phyloP scores from a whole-genome alignment of 1,140 invertebrate species.

The Calliphora vicina region DNA sequence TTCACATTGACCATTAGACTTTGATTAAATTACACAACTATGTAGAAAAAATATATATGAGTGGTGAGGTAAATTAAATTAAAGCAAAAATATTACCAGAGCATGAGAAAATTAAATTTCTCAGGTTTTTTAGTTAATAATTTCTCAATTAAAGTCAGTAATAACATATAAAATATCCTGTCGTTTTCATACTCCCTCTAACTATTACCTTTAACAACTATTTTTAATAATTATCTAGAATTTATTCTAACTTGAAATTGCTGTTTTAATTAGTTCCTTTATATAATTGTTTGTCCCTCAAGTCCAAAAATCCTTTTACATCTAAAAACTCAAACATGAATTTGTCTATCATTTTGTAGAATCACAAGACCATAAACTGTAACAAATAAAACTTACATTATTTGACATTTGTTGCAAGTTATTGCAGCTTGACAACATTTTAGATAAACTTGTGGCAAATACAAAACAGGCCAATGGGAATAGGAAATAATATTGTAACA shows the following conservation, averaged over 20 bases:
- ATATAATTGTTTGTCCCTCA: background rate
- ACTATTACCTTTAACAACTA: background rate
- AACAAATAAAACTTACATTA: background rate
- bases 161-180: too few species aligned
- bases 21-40: conserved; percentile 9
- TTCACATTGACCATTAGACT: background rate
- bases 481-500: background rate
- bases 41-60: too few species aligned
- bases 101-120: too few species aligned
- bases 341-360: background rate
- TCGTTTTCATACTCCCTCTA: too few species aligned
- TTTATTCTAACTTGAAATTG: background rate
- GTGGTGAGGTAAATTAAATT: too few species aligned
- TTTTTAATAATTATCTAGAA: background rate
- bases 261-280: background rate
- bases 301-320: background rate
- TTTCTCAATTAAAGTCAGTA: too few species aligned
- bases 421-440: background rate
- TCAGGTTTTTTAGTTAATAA: too few species aligned
- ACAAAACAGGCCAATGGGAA: background rate
- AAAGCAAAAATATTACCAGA: too few species aligned
- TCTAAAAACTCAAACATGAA: background rate
- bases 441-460: background rate
- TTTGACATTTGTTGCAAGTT: background rate
- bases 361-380: background rate